Evolutionary conservation across 2,888 invertebrate species (phyloP), one percentile per base, ranked within the genome.

Genomic region (Sinotaia quadrata): DNA sequence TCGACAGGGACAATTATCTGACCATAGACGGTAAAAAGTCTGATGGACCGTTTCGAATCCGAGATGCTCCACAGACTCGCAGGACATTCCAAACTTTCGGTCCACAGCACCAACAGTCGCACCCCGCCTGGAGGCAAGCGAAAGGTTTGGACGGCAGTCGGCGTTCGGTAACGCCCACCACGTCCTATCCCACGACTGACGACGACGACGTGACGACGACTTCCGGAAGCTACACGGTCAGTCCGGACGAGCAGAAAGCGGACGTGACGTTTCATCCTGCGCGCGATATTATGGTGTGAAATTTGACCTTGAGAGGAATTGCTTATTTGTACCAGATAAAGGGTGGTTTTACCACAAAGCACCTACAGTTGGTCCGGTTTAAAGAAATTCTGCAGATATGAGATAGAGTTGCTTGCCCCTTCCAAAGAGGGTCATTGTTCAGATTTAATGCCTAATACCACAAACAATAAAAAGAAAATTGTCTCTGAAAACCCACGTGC

Each of bases 141-240:
- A 56, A 56, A 15, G 73, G 73, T 10, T 61, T 73, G 41, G 73
- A 73, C 34, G 70, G 70, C n/a, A 65, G 70, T 24, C 69, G 70
- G 65, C 54, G 66, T n/a, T 68, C 62, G 18, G 37, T 56, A 21
- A 21, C 68, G 10, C 56, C 65, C 47, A 56, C 51, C 34, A n/a
- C 47, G 18, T 58, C 59, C 34, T 41, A 44, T 31, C 31, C 31
- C 21, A 51, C 59, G 29, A 68, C 60, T 8, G 72, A 72, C 52
- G 69, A 72, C 33, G 69, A 69, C 59, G 69, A 69, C 49, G 62
- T 41, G 34, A 69, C 72, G 15, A 65, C 63, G 33, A 72, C 72
- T n/a, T 73, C 73, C 7, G 73, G 72, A 18, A 73, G 73, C 65
- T 73, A 73, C 62, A 73, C 63, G 49, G 49, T 73, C 54, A 68